These are phyloP conservation scores for Pimpla rufipes DNA, from an alignment of 2,888 invertebrate genomes.

Conservation along the genomic window DNA sequence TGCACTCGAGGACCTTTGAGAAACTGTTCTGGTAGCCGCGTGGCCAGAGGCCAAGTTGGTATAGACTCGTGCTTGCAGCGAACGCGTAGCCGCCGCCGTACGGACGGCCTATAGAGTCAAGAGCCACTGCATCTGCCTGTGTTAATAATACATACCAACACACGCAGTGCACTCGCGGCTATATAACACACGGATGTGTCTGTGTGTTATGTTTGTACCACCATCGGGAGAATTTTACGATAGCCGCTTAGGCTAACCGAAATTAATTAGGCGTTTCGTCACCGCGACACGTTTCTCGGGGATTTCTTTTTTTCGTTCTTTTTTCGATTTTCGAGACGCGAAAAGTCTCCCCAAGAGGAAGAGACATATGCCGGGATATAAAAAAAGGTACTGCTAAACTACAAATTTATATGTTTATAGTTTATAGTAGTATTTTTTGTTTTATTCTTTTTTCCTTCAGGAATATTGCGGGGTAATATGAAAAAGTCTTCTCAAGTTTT, in stretches of 20 bases:
- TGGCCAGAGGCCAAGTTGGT: conserved; percentile 81
- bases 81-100: conserved; percentile 51
- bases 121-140: conserved; percentile 23
- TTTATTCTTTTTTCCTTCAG: too few species aligned
- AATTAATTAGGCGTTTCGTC: conserved; percentile 76
- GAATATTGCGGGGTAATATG: too few species aligned
- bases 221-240: conserved; percentile 15
- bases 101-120: conserved; percentile 19
- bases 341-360: conserved; percentile 16
- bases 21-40: conserved; percentile 79
- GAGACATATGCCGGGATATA: too few species aligned
- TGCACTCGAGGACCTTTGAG: conserved; percentile 82
- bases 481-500: too few species aligned
- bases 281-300: conserved; percentile 53
- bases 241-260: conserved; percentile 52
- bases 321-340: background rate
- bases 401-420: too few species aligned
- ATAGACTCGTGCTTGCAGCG: conserved; percentile 76
- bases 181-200: background rate
- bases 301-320: conserved; percentile 55
- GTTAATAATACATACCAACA: conserved; percentile 9
- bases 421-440: too few species aligned
- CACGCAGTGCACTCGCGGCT: background rate
- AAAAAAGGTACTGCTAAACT: too few species aligned
- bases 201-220: background rate